Conservation (phyloP, 2,113 vertebrate species). For the Hyaena hyaena region DNA sequence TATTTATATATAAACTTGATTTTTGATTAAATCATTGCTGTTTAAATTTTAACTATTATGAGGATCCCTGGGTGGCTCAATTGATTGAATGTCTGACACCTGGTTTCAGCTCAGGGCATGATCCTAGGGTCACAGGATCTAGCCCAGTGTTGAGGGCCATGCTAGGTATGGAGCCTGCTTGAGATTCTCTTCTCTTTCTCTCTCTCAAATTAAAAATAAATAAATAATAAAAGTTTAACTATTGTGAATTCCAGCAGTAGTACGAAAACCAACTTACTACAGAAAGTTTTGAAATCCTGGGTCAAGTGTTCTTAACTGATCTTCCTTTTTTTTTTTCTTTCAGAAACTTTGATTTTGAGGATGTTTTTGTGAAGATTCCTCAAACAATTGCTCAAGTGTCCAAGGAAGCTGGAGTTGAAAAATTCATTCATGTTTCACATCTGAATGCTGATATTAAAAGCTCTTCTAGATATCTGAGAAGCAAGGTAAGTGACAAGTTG, state of each 20-base stretch:
- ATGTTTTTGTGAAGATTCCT: slow-evolving; percentile 93
- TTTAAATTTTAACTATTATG: not conserved
- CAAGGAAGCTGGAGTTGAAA: slow-evolving; percentile 92
- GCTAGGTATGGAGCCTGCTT: too few relatives aligned
- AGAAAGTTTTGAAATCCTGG: not conserved
- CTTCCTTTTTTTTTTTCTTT: not conserved
- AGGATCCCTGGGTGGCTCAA: too few relatives aligned
- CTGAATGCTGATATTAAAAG: slow-evolving; percentile 96
- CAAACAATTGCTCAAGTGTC: slow-evolving; percentile 89
- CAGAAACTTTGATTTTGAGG: slow-evolving; percentile 94
- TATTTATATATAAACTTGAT: not conserved
- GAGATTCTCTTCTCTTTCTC: too few relatives aligned
- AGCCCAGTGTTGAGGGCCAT: too few relatives aligned
- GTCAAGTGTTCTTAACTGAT: not conserved
- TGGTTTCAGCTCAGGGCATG: too few relatives aligned
- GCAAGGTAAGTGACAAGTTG: slow-evolving; percentile 88
- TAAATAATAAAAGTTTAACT: not conserved
- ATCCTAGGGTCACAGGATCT: too few relatives aligned
- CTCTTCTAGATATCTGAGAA: slow-evolving; percentile 94
- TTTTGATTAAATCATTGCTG: slow-evolving; percentile 15
- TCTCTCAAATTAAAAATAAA: too few relatives aligned
- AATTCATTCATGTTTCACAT: slow-evolving; percentile 95
- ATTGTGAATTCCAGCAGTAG: not conserved
- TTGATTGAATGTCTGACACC: too few relatives aligned
- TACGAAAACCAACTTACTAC: not conserved